Evolutionary conservation across 2,113 vertebrate species (phyloP), one percentile per base, ranked within the genome.

Genomic region (Ramphastos sulfuratus): DNA sequence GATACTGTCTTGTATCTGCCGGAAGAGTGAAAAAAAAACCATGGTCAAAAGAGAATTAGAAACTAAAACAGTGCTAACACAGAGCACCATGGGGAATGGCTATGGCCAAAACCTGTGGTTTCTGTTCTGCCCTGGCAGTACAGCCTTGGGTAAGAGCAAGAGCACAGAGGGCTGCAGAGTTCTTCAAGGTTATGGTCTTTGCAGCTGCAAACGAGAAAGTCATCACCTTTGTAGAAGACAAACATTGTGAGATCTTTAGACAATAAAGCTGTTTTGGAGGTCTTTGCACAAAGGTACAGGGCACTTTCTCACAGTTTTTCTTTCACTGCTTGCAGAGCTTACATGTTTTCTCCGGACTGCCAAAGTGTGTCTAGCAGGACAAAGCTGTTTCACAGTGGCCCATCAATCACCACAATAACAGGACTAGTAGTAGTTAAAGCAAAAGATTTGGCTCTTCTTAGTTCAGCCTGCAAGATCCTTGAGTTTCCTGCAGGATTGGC

Each of bases 1-100:
- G 99, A 98, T 99, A 99, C 97, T 99, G 99, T 98, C 98, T 99
- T 93, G 99, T 99, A 97, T 99, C 99, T 99, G 98, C 23, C 39
- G 90, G 93, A 96, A 96, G 71, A 35, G 75, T 66, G 94, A 77
- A 69, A 77, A 27, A 48, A 17, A 33, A 7, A n/a, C n/a, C 48
- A 60, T 48, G 46, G 54, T 96, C 7, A 85, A 66, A 89, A 44
- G 21, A 83, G n/a, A 93, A 27, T 46, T 39, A 67, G 8, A 72
- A 63, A 76, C 78, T 35, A 60, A 93, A 97, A 78, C 19, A 6
- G 9, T 67, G 59, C 23, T 84, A 92, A 94, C 71, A 60, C 1
- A 17, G 63, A 75, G 46, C 46, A 27, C 9, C 31, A 33, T 18
- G 13, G 61, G 31, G 30, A 15, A 15, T 13, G 70, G 28, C 27